Percentiles rank a stretch among this genome's conserved stretches.
Conservation (phyloP, 2,888 invertebrate species). For the Lypha dubia region DNA sequence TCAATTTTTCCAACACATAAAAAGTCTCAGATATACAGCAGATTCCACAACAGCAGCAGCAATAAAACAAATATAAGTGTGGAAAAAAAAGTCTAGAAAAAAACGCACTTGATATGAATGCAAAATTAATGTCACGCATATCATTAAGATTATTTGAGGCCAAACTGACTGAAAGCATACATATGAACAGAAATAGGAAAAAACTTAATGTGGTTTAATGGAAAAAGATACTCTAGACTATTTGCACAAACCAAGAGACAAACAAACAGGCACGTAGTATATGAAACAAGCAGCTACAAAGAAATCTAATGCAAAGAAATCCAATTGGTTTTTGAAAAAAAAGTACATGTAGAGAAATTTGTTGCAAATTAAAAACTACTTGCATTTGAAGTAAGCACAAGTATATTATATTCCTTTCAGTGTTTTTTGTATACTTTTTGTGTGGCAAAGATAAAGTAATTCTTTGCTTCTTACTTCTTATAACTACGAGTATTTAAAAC, state of each 20-base stretch:
- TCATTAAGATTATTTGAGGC: slow-evolving; percentile 69
- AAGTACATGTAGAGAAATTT: slow-evolving; percentile 3
- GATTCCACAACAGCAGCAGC: neutral
- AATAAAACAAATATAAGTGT: neutral
- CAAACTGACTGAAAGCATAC: slow-evolving; percentile 30
- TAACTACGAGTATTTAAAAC: neutral
- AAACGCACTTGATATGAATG: slow-evolving; percentile 71
- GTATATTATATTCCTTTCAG: neutral
- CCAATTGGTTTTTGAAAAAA: neutral
- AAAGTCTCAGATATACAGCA: slow-evolving; percentile 1
- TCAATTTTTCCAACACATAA: slow-evolving; percentile 30
- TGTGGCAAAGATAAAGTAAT: slow-evolving; percentile 23
- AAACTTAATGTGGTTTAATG: slow-evolving; percentile 17
- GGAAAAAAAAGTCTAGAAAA: slow-evolving; percentile 7
- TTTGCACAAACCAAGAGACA: neutral
- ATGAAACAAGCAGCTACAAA: neutral
- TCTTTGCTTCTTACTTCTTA: neutral
- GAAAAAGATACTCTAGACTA: slow-evolving; percentile 17
- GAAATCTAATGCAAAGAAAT: neutral
- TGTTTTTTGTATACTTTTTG: neutral
- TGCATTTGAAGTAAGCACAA: neutral
- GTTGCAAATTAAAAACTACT: neutral
- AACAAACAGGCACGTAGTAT: neutral
- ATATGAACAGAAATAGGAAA: neutral
- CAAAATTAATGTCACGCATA: slow-evolving; percentile 71